Base-by-base conservation (phyloP, 1,140 invertebrate genomes). In the Teleopsis dalmanni region DNA sequence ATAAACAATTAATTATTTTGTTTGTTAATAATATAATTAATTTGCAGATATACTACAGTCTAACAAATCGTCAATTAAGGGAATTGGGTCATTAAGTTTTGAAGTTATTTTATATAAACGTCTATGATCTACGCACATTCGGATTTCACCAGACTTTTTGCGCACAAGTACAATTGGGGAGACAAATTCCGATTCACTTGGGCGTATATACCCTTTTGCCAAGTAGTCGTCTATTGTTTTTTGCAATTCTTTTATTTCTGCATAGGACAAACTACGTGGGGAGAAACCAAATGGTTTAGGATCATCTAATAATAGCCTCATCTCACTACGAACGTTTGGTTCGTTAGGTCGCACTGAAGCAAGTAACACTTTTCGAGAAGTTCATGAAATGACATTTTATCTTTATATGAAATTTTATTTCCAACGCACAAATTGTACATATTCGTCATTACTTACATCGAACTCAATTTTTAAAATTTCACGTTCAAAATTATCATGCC, bases 61-160 rank as follows among this genome's bases (percentile, higher is more conserved):
- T 6, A 71, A 37, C 13, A 56, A 40, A 43, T 70, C 65, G 3
- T 71, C 65, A 13, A 69, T 70, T 6, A 63, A 38, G 0, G 66
- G 66, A 25, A 62, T 40, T 2, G 65, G 62, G 52, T 58, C 69
- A 41, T 53, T 52, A 48, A 60, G 51, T 22, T 54, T 59, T 3
- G 48, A 18, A 3, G 53, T 56, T 4, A 51, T 27, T 36, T 50
- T 52, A 48, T 62, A 62, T 13, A 64, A 40, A 5, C 21, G n/a
- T 8, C 58, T 29, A 50, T 52, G 60, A 35, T 65, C 62, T 7
- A 63, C 44, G 33, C 57, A 61, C 29, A 61, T 27, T 11, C 59
- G 22, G 4, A 52, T 16, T 5, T 57, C 52, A 16, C 54, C 57
- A 21, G 55, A 54, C 41, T 60, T 62, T 22, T 64, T 58, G 35